phyloP scores from a whole-genome alignment of 1,140 invertebrate species.

The Homalodisca vitripennis region DNA sequence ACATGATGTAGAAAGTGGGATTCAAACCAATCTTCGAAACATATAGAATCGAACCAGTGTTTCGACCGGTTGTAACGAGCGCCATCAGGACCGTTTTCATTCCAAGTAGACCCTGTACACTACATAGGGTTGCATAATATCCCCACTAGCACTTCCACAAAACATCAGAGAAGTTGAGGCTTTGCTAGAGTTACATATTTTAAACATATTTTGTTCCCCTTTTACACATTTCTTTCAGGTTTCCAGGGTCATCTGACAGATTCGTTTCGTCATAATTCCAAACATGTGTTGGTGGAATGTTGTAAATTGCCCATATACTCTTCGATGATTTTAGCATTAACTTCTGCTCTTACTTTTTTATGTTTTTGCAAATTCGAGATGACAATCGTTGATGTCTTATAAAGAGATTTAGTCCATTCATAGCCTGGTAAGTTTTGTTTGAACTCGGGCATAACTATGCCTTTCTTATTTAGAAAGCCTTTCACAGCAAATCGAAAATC shows the following conservation, averaged over 20 bases:
- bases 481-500: too few species aligned
- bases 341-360: too few species aligned
- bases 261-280: slow-evolving; percentile 41
- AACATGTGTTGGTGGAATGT: too few species aligned
- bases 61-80: slow-evolving; percentile 45
- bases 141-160: slow-evolving; percentile 39
- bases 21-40: slow-evolving; percentile 49
- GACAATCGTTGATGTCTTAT: too few species aligned
- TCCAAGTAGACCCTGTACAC: slow-evolving; percentile 45
- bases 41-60: slow-evolving; percentile 43
- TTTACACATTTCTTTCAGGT: slow-evolving; percentile 36
- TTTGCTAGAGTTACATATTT: slow-evolving; percentile 39
- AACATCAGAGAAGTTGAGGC: slow-evolving; percentile 42
- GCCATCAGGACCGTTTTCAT: slow-evolving; percentile 41
- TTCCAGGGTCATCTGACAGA: slow-evolving; percentile 41
- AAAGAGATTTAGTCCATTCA: too few species aligned
- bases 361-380: too few species aligned
- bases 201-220: slow-evolving; percentile 41
- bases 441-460: too few species aligned
- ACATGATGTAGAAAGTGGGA: too few species aligned
- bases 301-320: too few species aligned
- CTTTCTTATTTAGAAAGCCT: too few species aligned
- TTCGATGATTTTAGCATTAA: too few species aligned
- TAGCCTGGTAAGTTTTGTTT: too few species aligned
- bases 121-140: slow-evolving; percentile 40